phyloP scores from a whole-genome alignment of 1,140 invertebrate genomes.

The Tribolium madens region DNA sequence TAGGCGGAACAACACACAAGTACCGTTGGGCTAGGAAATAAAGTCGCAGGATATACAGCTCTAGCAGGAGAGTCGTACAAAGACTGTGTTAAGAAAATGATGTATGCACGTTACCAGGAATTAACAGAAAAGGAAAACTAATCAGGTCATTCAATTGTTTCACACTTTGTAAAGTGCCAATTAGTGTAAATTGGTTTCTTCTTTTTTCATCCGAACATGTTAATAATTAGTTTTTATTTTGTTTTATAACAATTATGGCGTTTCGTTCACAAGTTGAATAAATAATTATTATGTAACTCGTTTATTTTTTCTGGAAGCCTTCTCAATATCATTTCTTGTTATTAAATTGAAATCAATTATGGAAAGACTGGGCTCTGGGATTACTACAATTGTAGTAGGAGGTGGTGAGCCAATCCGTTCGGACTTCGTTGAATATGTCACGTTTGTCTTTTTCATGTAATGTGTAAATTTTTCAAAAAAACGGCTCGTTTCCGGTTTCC shows the following conservation, averaged over 20 bases:
- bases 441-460: conserved; percentile 30
- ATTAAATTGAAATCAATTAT: conserved; percentile 82
- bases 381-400: conserved; percentile 63
- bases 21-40: conserved; percentile 81
- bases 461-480: conserved; percentile 54
- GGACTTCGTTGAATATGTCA: conserved; percentile 49
- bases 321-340: conserved; percentile 66
- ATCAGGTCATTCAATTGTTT: background rate
- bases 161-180: conserved; percentile 14
- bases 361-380: conserved; percentile 73
- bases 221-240: conserved; percentile 30
- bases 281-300: conserved; percentile 45
- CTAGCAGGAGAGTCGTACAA: conserved; percentile 88
- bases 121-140: conserved; percentile 69
- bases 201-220: background rate
- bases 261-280: conserved; percentile 16
- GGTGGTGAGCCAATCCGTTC: conserved; percentile 50
- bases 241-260: background rate
- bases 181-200: conserved; percentile 11
- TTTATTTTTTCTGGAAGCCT: conserved; percentile 48
- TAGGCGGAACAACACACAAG: conserved; percentile 74
- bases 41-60: conserved; percentile 78
- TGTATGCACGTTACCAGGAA: conserved; percentile 86
- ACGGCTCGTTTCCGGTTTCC: conserved; percentile 52
- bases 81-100: conserved; percentile 92